These are phyloP conservation scores for Zenarchopterus dispar DNA, from an alignment of 2,797 vertebrate species.

Conservation along the genomic window DNA sequence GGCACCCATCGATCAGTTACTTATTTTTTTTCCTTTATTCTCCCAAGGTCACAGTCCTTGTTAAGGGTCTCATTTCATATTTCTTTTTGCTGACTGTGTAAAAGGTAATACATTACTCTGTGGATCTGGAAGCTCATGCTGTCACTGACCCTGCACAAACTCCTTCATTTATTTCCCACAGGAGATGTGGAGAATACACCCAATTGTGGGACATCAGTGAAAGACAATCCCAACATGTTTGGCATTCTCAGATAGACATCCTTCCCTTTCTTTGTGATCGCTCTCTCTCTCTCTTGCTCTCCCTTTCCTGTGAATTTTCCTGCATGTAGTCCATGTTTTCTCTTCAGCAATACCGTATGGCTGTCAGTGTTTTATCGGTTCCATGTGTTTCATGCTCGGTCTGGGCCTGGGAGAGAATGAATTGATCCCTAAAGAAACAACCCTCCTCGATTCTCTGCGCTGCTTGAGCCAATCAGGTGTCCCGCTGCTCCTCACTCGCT, in stretches of 20 bases:
- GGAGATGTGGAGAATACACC: constrained; percentile 37
- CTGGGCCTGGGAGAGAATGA: constrained; percentile 57
- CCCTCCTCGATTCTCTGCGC: constrained; percentile 50
- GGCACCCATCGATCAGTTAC: constrained; percentile 38
- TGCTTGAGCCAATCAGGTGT: constrained; percentile 57
- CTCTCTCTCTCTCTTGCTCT: constrained; percentile 32
- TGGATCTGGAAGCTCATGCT: constrained; percentile 28
- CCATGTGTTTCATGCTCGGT: constrained; percentile 76
- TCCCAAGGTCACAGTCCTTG: constrained; percentile 32
- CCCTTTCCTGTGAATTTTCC: constrained; percentile 14
- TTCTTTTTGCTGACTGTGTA: constrained; percentile 36
- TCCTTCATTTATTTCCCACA: constrained; percentile 45
- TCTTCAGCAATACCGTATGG: constrained; percentile 29
- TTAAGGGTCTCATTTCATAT: constrained; percentile 27
- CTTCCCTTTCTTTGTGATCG: constrained; percentile 28
- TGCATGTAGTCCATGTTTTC: constrained; percentile 37
- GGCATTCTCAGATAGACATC: constrained; percentile 6
- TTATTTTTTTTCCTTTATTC: constrained; percentile 3
- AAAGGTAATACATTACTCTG: constrained; percentile 36
- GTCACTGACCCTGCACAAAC: constrained; percentile 42
- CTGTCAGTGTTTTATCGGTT: constrained; percentile 69
- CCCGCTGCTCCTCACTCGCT: constrained; percentile 47
- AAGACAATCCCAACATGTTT: constrained; percentile 39
- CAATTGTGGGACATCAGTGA: constrained; percentile 34
- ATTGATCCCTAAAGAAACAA: constrained; percentile 74